phyloP scores from a whole-genome alignment of 64 coral and sea anemone species.

The Exaiptasia diaphana region DNA sequence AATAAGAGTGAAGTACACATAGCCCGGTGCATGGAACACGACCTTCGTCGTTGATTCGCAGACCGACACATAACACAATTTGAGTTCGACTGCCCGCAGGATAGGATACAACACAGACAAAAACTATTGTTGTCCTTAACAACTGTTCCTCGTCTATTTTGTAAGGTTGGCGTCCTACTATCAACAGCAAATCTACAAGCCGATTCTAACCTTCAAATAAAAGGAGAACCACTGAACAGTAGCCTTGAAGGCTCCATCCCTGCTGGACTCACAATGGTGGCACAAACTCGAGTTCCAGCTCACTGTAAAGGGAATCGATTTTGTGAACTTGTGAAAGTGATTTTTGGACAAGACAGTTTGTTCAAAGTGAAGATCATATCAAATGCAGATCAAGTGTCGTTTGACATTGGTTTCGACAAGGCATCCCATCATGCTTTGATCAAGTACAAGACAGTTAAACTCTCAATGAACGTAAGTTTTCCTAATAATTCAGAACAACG shows the following conservation, averaged over 20 bases:
- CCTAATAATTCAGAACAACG: too few species aligned
- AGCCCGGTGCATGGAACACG: too few species aligned
- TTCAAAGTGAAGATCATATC: neutral
- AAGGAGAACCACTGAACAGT: constrained; percentile 34
- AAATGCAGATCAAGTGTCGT: neutral
- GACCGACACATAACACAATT: too few species aligned
- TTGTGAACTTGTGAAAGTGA: constrained; percentile 53
- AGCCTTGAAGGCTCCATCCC: constrained; percentile 48
- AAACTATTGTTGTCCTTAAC: too few species aligned
- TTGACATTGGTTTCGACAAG: neutral
- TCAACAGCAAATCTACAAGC: constrained; percentile 52
- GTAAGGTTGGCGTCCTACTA: constrained; percentile 74
- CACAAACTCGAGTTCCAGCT: constrained; percentile 20
- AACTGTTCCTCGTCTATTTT: too few species aligned
- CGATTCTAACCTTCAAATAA: constrained; percentile 26
- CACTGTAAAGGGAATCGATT: constrained; percentile 40
- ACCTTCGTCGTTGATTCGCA: too few species aligned
- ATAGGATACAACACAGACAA: too few species aligned
- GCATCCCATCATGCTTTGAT: neutral
- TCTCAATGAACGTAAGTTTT: neutral
- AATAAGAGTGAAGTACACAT: too few species aligned
- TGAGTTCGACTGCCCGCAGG: too few species aligned
- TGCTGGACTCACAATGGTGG: constrained; percentile 59
- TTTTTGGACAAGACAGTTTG: constrained; percentile 30
- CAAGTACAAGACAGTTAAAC: neutral